These are phyloP conservation scores for Axinella damicornis DNA, from an alignment of 37 sponge, comb jelly and placozoan genomes.

Conservation along the genomic window DNA sequence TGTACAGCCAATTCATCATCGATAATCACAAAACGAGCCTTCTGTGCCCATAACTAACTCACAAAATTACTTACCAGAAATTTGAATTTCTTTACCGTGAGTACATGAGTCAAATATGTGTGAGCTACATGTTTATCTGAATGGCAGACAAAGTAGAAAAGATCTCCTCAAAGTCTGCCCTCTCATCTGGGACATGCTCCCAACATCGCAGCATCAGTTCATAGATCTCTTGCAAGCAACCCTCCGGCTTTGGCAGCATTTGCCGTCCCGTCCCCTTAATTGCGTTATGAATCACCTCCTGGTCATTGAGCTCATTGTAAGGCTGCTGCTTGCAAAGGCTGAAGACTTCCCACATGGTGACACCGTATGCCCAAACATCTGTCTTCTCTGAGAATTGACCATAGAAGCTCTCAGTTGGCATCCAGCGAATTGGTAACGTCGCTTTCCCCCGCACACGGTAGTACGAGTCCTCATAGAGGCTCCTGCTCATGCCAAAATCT, in stretches of 20 bases:
- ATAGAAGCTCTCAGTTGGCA: constrained; percentile 88
- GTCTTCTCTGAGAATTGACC: constrained; percentile 85
- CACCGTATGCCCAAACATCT: constrained; percentile 88
- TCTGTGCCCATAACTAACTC: no score
- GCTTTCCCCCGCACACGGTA: constrained; percentile 66
- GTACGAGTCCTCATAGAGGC: constrained; percentile 76
- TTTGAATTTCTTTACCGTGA: no score
- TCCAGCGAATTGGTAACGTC: constrained; percentile 86
- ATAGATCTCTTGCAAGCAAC: constrained; percentile 63
- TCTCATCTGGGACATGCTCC: constrained; percentile 39
- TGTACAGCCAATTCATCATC: no score
- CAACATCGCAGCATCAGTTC: constrained; percentile 76
- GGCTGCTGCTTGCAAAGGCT: constrained; percentile 70
- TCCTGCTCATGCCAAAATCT: constrained; percentile 91
- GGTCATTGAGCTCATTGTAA: constrained; percentile 72
- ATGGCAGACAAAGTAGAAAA: constrained; percentile 25
- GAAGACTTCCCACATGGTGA: constrained; percentile 88
- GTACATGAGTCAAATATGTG: no score
- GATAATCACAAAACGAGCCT: no score
- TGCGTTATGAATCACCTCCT: constrained; percentile 84
- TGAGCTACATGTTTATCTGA: constrained; percentile 15
- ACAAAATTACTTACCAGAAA: no score
- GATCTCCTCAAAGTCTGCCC: constrained; percentile 70
- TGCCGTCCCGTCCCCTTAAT: constrained; percentile 18
- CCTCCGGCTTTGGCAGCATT: constrained; percentile 48